A percentile compares a stretch with the other conserved stretches of the same genome.
These are phyloP conservation scores for Neocrepidodera transversa DNA, from an alignment of 2,888 invertebrate genomes.

Conservation along the genomic window DNA sequence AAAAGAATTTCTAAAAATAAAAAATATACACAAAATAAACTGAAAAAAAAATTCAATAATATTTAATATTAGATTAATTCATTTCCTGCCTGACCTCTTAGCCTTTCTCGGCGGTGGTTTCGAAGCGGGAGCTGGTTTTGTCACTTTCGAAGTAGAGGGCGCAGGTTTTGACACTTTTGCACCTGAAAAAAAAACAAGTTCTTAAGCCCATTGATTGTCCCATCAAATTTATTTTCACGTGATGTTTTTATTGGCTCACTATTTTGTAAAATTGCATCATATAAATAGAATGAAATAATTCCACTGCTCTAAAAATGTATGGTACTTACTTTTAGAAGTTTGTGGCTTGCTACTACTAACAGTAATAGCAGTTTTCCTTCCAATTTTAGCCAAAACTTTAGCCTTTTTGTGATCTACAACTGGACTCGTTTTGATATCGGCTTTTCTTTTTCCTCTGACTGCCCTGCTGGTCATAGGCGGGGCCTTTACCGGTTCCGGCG, in stretches of 20 bases:
- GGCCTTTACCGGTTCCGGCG: constrained; percentile 27
- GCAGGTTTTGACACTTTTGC: constrained; percentile 33
- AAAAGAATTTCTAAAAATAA: constrained; percentile 38
- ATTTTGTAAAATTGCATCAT: no score
- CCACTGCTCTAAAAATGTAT: no score
- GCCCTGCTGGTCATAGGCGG: constrained; percentile 45
- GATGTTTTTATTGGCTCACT: no score
- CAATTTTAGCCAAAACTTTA: constrained; percentile 58
- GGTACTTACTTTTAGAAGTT: constrained; percentile 22
- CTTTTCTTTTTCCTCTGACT: constrained; percentile 50
- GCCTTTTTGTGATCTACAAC: constrained; percentile 60
- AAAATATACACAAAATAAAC: constrained; percentile 45
- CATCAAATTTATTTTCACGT: no score
- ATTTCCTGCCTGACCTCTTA: constrained; percentile 44
- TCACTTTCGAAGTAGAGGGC: constrained; percentile 38
- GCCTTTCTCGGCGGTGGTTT: constrained; percentile 33
- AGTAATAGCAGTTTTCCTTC: constrained; percentile 50
- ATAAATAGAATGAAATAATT: no score
- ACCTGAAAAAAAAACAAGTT: constrained; percentile 18
- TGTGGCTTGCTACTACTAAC: constrained; percentile 34
- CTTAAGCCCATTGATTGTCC: no score
- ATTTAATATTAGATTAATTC: constrained; percentile 32
- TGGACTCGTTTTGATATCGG: constrained; percentile 46
- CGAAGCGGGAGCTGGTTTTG: constrained; percentile 27
- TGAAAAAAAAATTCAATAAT: constrained; percentile 36